Percentiles rank a stretch among this genome's conserved stretches.
phyloP scores from a whole-genome alignment of 2,113 vertebrate species.

The Hymenochirus boettgeri region DNA sequence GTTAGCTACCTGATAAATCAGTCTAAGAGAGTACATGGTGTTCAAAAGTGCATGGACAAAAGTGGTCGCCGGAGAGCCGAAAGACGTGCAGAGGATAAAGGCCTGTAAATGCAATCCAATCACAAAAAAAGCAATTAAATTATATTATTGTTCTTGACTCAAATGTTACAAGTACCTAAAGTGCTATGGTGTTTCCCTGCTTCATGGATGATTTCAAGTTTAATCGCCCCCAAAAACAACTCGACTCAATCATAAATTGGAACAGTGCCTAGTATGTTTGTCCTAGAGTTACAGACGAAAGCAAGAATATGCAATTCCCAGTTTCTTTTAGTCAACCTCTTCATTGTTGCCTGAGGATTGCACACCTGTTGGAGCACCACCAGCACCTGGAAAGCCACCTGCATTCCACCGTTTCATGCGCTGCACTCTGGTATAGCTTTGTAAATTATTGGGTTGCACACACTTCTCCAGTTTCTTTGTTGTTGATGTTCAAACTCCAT shows the following conservation, averaged over 20 bases:
- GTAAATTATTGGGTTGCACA: conserved; percentile 82
- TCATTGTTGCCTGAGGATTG: conserved; percentile 79
- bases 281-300: conserved; percentile 48
- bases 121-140: conserved; percentile 65
- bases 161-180: conserved; percentile 66
- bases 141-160: conserved; percentile 66
- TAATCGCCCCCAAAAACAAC: conserved; percentile 59
- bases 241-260: conserved; percentile 54
- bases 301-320: conserved; percentile 55
- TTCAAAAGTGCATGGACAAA: too few species aligned
- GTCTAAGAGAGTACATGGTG: too few species aligned
- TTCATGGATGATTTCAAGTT: conserved; percentile 63
- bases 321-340: conserved; percentile 69
- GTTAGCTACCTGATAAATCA: too few species aligned
- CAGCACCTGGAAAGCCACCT: conserved; percentile 65
- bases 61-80: too few species aligned
- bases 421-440: conserved; percentile 79
- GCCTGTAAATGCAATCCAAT: too few species aligned
- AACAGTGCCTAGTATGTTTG: conserved; percentile 55
- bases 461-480: conserved; percentile 91
- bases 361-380: conserved; percentile 66
- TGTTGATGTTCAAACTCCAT: conserved; percentile 95
- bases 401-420: conserved; percentile 84
- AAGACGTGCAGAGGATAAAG: too few species aligned
- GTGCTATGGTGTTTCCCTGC: conserved; percentile 59